Base-by-base conservation (phyloP, 2,797 vertebrate genomes). In the Microchirus variegatus region DNA sequence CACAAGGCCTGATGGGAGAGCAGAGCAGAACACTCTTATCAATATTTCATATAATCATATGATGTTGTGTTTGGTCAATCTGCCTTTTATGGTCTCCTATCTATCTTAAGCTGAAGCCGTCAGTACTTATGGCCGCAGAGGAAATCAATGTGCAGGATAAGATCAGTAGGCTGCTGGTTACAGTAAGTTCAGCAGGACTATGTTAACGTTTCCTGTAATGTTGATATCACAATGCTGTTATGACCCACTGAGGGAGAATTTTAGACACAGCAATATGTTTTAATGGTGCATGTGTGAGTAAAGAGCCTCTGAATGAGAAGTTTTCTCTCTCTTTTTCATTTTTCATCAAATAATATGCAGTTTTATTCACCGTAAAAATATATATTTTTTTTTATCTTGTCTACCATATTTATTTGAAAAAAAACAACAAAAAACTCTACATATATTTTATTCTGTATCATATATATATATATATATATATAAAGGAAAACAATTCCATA, bases 31-130 rank as follows among this genome's bases (percentile, higher is more conserved):
- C 81, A 77, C 79, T 86, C 85, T 88, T 87, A 90, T 91, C 89
- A 90, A 90, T 91, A 89, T 91, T 89, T 88, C 82, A 89, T 89
- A 75, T 88, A 85, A 90, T 89, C 85, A 69, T 78, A 84, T 86
- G 83, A 88, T 75, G 84, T 78, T 87, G 84, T n/a, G 75, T 90
- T 87, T 85, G 86, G 83, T 83, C 86, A 85, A 84, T 87, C 83
- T 78, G 81, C 82, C 85, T 85, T 87, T 88, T 90, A 90, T 88
- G 85, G 80, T 77, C 84, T 76, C 51, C 4, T 76, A 80, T 42
- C 77, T 89, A 86, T 91, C 87, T 89, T 82, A 84, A 87, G 82
- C 84, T 86, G 83, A 87, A 80, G 88, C 82, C 80, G 80, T 87
- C 87, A 81, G 73, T 88, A 87, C 83, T 89, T 82, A 88, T 72